A percentile compares a stretch with the other conserved stretches of the same genome.
phyloP scores from a whole-genome alignment of 2,888 invertebrate species.

The Brenthis daphne region DNA sequence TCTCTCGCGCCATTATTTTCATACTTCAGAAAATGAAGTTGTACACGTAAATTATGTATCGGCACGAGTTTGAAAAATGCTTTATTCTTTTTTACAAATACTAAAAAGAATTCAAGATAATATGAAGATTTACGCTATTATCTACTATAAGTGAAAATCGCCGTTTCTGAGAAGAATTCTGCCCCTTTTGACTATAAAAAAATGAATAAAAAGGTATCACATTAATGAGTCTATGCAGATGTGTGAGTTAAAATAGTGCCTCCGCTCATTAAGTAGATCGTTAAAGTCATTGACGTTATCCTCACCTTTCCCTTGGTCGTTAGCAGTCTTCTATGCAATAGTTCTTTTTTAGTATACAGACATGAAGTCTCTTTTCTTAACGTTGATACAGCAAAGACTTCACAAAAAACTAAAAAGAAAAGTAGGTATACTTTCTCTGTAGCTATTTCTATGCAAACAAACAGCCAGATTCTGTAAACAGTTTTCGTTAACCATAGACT shows the following conservation, averaged over 20 bases:
- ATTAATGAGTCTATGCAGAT: slow-evolving; percentile 38
- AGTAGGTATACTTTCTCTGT: slow-evolving; percentile 14
- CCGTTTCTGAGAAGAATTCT: slow-evolving; percentile 19
- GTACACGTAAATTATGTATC: slow-evolving; percentile 67
- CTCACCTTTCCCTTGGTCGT: slow-evolving; percentile 40
- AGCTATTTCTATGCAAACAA: slow-evolving; percentile 28
- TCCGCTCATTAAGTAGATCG: slow-evolving; percentile 44
- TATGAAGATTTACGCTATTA: slow-evolving; percentile 12
- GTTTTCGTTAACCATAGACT: slow-evolving; percentile 28
- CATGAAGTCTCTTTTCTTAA: slow-evolving; percentile 29
- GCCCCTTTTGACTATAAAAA: slow-evolving; percentile 34
- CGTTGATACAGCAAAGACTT: slow-evolving; percentile 25
- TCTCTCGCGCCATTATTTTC: slow-evolving; percentile 44
- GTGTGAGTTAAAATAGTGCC: slow-evolving; percentile 40
- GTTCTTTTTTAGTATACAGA: slow-evolving; percentile 33
- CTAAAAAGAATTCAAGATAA: neutral
- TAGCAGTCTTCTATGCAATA: slow-evolving; percentile 35
- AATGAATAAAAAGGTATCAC: slow-evolving; percentile 36
- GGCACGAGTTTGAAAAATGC: slow-evolving; percentile 47
- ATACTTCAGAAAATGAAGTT: slow-evolving; percentile 54
- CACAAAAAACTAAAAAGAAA: slow-evolving; percentile 22
- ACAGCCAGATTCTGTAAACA: slow-evolving; percentile 21
- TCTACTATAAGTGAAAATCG: neutral
- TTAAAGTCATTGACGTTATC: slow-evolving; percentile 41
- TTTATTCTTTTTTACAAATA: slow-evolving; percentile 4